phyloP scores from a whole-genome alignment of 2,113 vertebrate species.

The Rhynchomys soricoides region DNA sequence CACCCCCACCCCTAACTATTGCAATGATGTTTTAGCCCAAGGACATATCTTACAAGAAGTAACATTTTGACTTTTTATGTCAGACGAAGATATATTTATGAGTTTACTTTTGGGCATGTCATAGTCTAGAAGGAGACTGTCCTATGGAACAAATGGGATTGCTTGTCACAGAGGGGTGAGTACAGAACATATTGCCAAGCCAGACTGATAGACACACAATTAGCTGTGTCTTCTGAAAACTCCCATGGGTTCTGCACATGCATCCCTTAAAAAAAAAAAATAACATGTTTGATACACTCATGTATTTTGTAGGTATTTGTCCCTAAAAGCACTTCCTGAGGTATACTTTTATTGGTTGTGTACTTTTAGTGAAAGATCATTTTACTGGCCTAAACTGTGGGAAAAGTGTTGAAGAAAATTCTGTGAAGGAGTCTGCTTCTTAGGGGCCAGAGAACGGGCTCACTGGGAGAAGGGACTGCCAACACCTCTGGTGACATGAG shows the following conservation, averaged over 20 bases:
- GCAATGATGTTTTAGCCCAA: background rate
- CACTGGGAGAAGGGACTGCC: background rate
- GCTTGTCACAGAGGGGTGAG: background rate
- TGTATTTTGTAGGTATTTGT: background rate
- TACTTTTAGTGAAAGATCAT: constrained; percentile 2
- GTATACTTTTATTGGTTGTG: background rate
- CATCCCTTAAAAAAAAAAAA: no score
- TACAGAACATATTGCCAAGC: background rate
- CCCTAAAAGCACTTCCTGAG: background rate
- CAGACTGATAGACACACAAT: background rate
- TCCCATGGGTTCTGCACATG: background rate
- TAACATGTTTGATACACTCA: background rate
- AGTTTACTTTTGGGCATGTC: background rate
- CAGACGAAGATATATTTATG: background rate
- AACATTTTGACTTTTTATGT: constrained; percentile 25
- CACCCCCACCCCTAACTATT: background rate
- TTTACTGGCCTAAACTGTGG: background rate
- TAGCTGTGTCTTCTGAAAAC: background rate
- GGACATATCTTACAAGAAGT: background rate
- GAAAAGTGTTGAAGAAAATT: background rate
- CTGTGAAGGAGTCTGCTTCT: background rate
- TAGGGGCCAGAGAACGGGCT: background rate
- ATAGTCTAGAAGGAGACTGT: background rate
- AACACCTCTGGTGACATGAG: no score
- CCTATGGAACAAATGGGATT: background rate